Conservation (phyloP, 2,888 invertebrate species). For the Tenthredo notha region DNA sequence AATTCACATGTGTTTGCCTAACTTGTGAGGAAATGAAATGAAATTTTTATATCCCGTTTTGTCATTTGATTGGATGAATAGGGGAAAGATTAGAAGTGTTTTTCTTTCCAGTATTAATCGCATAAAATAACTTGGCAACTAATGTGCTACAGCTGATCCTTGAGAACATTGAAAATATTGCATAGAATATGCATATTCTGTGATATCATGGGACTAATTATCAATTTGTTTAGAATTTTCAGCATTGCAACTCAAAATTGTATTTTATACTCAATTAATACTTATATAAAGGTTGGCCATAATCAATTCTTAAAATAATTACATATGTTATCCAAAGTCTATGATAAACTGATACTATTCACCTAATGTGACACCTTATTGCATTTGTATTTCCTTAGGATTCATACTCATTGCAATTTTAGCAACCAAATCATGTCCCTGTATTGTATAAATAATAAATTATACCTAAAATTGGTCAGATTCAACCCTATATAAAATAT, state of each 20-base stretch:
- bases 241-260: background rate
- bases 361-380: background rate
- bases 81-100: background rate
- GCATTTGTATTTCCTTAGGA: background rate
- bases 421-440: background rate
- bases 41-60: background rate
- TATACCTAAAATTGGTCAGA: background rate
- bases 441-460: background rate
- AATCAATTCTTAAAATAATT: background rate
- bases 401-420: background rate
- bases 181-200: background rate
- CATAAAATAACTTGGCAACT: conserved; percentile 29
- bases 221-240: background rate
- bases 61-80: background rate
- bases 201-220: background rate
- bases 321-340: background rate
- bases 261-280: background rate
- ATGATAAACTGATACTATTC: background rate
- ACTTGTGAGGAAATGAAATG: background rate
- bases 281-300: conserved; percentile 26
- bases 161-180: background rate
- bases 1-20: background rate
- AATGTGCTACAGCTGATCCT: background rate
- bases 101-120: conserved; percentile 10
- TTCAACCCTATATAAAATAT: background rate